Evolutionary conservation across 2,888 invertebrate species (phyloP).

Genomic region (Escarpia spicata): DNA sequence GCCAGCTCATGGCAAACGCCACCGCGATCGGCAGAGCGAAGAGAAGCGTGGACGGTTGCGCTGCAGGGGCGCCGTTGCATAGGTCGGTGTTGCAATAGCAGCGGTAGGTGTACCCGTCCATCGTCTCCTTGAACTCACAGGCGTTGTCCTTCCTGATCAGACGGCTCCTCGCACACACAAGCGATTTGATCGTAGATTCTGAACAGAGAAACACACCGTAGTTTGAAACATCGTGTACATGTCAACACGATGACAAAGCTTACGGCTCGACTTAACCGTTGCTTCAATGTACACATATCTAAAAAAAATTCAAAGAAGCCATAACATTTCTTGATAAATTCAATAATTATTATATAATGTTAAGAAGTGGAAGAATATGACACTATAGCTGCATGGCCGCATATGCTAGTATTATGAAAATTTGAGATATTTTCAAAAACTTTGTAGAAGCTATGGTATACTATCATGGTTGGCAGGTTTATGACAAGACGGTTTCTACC

Average conservation of each 20-base stretch:
- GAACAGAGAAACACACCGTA: conserved; percentile 23
- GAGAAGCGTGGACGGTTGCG: not conserved
- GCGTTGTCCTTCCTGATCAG: not conserved
- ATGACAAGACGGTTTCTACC: no score
- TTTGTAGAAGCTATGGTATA: no score
- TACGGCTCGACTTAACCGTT: not conserved
- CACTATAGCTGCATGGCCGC: no score
- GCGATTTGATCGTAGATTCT: conserved; percentile 39
- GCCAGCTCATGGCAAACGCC: not conserved
- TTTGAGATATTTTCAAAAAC: no score
- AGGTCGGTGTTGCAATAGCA: conserved; percentile 42
- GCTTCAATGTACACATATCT: not conserved
- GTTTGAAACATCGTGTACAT: not conserved
- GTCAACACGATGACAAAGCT: not conserved
- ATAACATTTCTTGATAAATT: no score
- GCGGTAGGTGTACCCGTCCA: conserved; percentile 35
- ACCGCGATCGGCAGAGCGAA: not conserved
- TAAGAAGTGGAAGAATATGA: no score
- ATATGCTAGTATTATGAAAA: no score
- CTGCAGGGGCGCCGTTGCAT: conserved; percentile 42
- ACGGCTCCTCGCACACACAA: conserved; percentile 36
- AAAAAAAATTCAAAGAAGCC: not conserved
- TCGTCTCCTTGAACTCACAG: not conserved
- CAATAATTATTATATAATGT: no score
- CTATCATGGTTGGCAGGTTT: no score